Evolutionary conservation across 2,797 vertebrate genomes (phyloP), one percentile per base, ranked within the genome.

Genomic region (Dipus sagitta): DNA sequence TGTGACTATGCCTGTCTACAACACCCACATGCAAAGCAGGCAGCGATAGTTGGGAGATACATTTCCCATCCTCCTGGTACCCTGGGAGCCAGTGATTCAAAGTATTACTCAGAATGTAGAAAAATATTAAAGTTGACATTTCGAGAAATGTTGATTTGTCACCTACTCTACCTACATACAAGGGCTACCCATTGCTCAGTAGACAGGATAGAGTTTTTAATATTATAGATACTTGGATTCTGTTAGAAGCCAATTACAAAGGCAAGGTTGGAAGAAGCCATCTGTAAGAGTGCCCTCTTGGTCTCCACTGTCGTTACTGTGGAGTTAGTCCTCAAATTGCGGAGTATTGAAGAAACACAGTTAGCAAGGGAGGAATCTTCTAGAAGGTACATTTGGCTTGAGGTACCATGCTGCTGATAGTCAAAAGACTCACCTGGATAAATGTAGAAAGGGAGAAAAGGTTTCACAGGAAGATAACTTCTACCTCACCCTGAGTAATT

Each of bases 51-150:
- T 78, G 47, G 47, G 85, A 77, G 64, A 3, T 28, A 20, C 4
- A 7, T 42, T 17, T 52, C 68, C 52, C 32, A 13, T 9, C 67
- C 20, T 90, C n/a, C 77, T 71, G 70, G 75, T 58, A 72, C 34
- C 72, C 47, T 0, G 32, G 68, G 72, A 32, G 26, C 86, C 74
- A 20, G 6, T 21, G 78, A 79, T 30, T 62, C 86, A 71, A 11
- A 75, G 75, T 70, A 75, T 83, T 91, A 38, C 42, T 92, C 88
- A 54, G 79, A 92, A 78, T n/a, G n/a, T 30, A 62, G 62, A 74
- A 68, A 70, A 26, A 28, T 20, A 71, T 34, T 77, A 86, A 74
- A 90, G 78, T 13, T 91, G 42, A 62, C 79, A 42, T 78, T 90
- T 92, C 79, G 54, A 71, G 60, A 34, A 58, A 14, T 86, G 34